A percentile compares a stretch with the other conserved stretches of the same genome.
Evolutionary conservation across 2,888 invertebrate species (phyloP).

Genomic region (Arctia plantaginis): DNA sequence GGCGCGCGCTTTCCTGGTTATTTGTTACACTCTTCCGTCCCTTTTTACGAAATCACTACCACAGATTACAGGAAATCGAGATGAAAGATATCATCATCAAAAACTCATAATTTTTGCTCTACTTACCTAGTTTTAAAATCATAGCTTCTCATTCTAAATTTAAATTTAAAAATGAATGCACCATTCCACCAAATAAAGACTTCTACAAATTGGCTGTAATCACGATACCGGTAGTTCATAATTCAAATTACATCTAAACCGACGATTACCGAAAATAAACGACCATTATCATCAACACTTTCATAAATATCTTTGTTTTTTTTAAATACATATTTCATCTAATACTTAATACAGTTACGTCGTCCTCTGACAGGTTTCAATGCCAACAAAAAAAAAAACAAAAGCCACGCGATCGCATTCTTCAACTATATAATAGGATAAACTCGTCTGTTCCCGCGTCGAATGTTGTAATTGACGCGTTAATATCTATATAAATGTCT

Average conservation of each 20-base stretch:
- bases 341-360: not conserved
- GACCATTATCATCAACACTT: conserved; percentile 1
- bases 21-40: too few species aligned
- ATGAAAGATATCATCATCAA: too few species aligned
- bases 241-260: not conserved
- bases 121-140: not conserved
- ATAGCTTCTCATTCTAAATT: not conserved
- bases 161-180: not conserved
- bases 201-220: not conserved
- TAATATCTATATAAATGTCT: conserved; percentile 28
- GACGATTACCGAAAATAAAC: conserved; percentile 4
- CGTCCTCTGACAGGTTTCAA: conserved; percentile 6
- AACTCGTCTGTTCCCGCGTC: conserved; percentile 19
- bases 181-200: not conserved
- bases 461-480: conserved; percentile 25
- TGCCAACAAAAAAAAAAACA: conserved; percentile 7
- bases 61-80: rapidly evolving
- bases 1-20: too few species aligned
- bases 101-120: not conserved
- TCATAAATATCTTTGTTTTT: not conserved
- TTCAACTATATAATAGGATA: conserved; percentile 24
- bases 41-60: too few species aligned
- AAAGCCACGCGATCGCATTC: conserved; percentile 20
- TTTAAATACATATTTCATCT: not conserved
- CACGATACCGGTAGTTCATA: not conserved